Percentiles rank a stretch among this genome's conserved stretches.
Conservation (phyloP, 1,140 invertebrate species). For the Calycopis cecrops region DNA sequence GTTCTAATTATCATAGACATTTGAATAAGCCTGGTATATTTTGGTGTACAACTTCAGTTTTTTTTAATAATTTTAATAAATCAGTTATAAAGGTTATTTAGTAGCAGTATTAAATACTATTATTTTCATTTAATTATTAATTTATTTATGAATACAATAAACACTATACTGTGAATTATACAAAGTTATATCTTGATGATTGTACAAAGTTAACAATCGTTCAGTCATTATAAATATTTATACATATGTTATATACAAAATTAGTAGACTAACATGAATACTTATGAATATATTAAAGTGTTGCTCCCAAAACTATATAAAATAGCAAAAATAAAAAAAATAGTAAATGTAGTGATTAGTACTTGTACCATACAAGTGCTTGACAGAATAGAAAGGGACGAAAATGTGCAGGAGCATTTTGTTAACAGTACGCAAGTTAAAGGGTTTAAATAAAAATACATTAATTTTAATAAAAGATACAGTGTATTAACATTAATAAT, state of each 20-base stretch:
- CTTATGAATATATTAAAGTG: constrained; percentile 63
- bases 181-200: constrained; percentile 1
- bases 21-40: too few species aligned
- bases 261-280: constrained; percentile 54
- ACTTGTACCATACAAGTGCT: constrained; percentile 36
- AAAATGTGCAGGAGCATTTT: not conserved
- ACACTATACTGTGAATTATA: too few species aligned
- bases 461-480: too few species aligned
- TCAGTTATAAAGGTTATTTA: too few species aligned
- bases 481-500: too few species aligned
- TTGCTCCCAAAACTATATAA: constrained; percentile 56
- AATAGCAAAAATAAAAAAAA: constrained; percentile 12
- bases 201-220: constrained; percentile 67
- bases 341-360: constrained; percentile 20
- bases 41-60: too few species aligned
- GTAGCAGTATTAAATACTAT: too few species aligned
- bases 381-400: constrained; percentile 2
- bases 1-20: too few species aligned
- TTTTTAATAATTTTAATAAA: too few species aligned
- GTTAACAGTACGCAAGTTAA: not conserved
- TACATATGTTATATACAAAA: constrained; percentile 68
- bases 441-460: too few species aligned
- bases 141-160: too few species aligned
- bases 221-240: constrained; percentile 51
- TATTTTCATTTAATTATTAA: too few species aligned